These are phyloP conservation scores for Ephestia elutella DNA, from an alignment of 1,140 invertebrate genomes.

Conservation along the genomic window DNA sequence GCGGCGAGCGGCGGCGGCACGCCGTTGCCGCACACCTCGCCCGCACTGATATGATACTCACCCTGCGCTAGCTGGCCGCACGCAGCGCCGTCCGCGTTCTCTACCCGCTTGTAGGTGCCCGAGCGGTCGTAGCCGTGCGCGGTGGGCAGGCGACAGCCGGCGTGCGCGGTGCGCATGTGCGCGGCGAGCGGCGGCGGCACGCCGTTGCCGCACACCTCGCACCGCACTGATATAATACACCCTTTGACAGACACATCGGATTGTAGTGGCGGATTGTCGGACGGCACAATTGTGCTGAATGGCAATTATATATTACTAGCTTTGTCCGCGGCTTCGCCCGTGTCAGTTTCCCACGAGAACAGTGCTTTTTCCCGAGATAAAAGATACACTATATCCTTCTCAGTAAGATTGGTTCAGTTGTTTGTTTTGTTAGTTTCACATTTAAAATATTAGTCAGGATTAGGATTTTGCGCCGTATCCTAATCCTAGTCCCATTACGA, in stretches of 20 bases:
- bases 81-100: conserved; percentile 18
- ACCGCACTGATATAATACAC: conserved; percentile 72
- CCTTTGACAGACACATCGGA: background rate
- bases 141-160: conserved; percentile 91
- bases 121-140: conserved; percentile 64
- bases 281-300: too few species aligned
- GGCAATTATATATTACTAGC: too few species aligned
- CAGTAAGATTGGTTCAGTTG: too few species aligned
- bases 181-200: conserved; percentile 87
- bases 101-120: conserved; percentile 38
- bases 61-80: conserved; percentile 58
- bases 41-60: conserved; percentile 58
- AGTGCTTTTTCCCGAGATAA: too few species aligned
- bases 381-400: too few species aligned
- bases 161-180: conserved; percentile 92
- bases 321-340: too few species aligned
- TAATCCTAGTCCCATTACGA: too few species aligned
- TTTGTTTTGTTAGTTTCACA: too few species aligned
- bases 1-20: conserved; percentile 87
- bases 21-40: conserved; percentile 90
- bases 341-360: too few species aligned
- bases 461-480: too few species aligned
- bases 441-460: too few species aligned
- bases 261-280: too few species aligned
- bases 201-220: conserved; percentile 90